Evolutionary conservation across 2,888 invertebrate genomes (phyloP).

Genomic region (Tiphia femorata): DNA sequence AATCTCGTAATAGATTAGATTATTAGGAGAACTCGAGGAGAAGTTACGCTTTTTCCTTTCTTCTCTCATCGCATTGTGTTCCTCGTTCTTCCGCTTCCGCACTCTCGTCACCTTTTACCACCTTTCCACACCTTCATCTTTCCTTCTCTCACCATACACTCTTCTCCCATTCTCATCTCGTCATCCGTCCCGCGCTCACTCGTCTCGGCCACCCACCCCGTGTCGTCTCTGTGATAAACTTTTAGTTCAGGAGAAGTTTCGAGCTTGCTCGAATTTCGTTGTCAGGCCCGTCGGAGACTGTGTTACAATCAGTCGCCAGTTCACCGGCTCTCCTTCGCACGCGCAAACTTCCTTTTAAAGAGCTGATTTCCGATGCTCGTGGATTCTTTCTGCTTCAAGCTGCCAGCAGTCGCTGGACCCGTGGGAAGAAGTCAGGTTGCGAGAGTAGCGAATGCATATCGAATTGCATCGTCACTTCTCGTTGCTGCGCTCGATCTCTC

Average conservation of each 20-base stretch:
- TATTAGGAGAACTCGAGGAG: no score
- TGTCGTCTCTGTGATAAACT: slow-evolving; percentile 2
- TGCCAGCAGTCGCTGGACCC: no score
- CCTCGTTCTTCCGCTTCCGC: background rate
- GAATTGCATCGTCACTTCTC: no score
- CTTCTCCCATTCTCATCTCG: slow-evolving; percentile 13
- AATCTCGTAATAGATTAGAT: no score
- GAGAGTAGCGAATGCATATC: no score
- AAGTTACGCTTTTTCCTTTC: background rate
- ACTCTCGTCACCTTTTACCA: background rate
- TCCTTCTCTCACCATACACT: background rate
- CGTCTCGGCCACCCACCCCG: slow-evolving; percentile 2
- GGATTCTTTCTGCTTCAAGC: no score
- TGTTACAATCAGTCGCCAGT: background rate
- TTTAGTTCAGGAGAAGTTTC: slow-evolving; percentile 14
- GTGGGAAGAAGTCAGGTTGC: no score
- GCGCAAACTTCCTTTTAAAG: slow-evolving; percentile 3
- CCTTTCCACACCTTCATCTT: background rate
- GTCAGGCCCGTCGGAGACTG: slow-evolving; percentile 6
- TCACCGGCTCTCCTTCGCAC: slow-evolving; percentile 8
- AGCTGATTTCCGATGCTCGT: background rate
- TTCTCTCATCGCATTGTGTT: background rate
- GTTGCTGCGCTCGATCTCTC: background rate
- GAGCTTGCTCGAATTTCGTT: slow-evolving; percentile 15
- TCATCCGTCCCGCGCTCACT: slow-evolving; percentile 2